A percentile compares a stretch with the other conserved stretches of the same genome.
Conservation (phyloP, 2,113 vertebrate genomes). For the Cercocebus atys region DNA sequence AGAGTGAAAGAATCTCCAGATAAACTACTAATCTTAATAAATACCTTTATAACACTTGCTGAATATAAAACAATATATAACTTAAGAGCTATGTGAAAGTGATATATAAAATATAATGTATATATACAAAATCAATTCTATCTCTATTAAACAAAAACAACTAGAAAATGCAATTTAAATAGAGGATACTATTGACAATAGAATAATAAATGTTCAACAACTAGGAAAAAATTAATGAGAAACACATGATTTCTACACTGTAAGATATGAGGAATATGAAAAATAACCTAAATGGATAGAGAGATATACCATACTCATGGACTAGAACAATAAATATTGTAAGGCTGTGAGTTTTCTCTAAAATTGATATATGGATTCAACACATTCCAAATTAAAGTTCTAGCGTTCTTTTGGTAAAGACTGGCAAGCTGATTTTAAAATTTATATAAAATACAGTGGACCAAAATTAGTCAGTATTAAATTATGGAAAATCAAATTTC, state of each 20-base stretch:
- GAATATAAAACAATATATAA: neutral
- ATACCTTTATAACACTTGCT: neutral
- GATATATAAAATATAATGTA: neutral
- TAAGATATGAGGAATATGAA: neutral
- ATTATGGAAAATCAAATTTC: neutral
- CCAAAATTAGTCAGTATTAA: neutral
- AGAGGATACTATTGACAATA: neutral
- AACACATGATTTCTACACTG: neutral
- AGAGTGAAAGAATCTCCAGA: neutral
- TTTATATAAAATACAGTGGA: neutral
- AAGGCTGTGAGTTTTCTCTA: neutral
- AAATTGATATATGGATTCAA: neutral
- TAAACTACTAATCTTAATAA: neutral
- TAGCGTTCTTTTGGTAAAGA: neutral
- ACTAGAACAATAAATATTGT: neutral
- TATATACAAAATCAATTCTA: neutral
- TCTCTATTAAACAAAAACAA: neutral
- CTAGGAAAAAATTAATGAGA: neutral
- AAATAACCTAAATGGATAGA: neutral
- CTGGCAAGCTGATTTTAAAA: neutral
- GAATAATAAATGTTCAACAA: neutral
- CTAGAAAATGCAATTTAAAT: neutral
- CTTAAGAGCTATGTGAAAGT: neutral
- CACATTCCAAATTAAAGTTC: neutral
- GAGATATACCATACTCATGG: neutral